Conservation (phyloP, 2,797 vertebrate genomes). For the Channallabes apus region DNA sequence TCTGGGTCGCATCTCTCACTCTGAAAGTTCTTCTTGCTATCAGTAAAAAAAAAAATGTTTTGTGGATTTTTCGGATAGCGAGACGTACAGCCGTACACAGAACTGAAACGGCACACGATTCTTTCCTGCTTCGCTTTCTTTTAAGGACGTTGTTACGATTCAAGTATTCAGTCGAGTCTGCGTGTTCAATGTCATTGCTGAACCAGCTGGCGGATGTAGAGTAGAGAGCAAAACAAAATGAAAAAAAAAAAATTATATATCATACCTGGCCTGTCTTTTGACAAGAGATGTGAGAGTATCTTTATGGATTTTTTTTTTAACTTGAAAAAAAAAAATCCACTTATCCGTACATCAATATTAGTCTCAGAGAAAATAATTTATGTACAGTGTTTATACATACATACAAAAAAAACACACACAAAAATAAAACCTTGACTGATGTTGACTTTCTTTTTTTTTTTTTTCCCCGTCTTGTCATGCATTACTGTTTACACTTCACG, state of each 20-base stretch:
- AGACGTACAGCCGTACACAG: constrained; percentile 71
- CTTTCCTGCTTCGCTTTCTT: constrained; percentile 76
- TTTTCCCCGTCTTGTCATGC: constrained; percentile 58
- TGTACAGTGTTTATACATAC: constrained; percentile 99
- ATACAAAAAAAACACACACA: constrained; percentile 59
- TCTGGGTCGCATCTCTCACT: constrained; percentile 79
- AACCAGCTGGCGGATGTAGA: constrained; percentile 59
- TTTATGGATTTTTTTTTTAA: constrained; percentile 83
- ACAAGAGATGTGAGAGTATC: constrained; percentile 89
- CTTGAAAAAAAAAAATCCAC: constrained; percentile 74
- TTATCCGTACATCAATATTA: constrained; percentile 99
- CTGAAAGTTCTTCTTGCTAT: constrained; percentile 79
- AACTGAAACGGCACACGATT: constrained; percentile 66
- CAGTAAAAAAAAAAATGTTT: constrained; percentile 68
- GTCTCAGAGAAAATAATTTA: constrained; percentile 99
- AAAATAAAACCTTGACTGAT: constrained; percentile 91
- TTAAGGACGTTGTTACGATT: constrained; percentile 67
- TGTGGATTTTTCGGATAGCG: constrained; percentile 46
- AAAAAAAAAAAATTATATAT: constrained; percentile 72
- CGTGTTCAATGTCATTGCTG: constrained; percentile 60
- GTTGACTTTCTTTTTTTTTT: constrained; percentile 57
- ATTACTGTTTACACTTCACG: constrained; percentile 63
- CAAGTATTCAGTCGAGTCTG: constrained; percentile 60
- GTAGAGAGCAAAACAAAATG: constrained; percentile 67
- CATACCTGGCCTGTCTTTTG: constrained; percentile 83